Evolutionary conservation across 2,888 invertebrate genomes (phyloP), one percentile per base, ranked within the genome.

Genomic region (Spodoptera exigua): DNA sequence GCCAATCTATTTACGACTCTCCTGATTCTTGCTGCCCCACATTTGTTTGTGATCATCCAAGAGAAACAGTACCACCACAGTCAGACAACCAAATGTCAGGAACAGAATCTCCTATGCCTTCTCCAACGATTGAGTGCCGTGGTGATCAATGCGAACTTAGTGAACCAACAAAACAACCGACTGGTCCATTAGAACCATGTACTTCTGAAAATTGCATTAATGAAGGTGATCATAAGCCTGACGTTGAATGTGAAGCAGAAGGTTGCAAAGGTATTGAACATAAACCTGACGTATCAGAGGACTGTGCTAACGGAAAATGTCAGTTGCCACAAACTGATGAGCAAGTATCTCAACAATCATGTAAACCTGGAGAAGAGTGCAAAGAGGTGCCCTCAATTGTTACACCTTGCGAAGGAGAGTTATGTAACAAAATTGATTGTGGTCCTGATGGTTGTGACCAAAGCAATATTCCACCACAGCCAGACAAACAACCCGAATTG

Each of bases 1-100:
- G 97, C 82, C 95, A 95, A 92, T 96, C 96, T 32, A 91, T 96
- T 47, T 95, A 96, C 79, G 95, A 95, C 70, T 92, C 95, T 17
- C 93, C 94, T 44, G 96, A 96, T 62, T 92, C 96, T 18, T 97
- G 97, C 78, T 97, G 97, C 78, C 97, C 97, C 45, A 96, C 96
- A 65, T 97, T 97, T 80, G 95, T 96, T 72, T 97, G 97, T 85
- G 96, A 91, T 74, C 86, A 90, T 71, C 86, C 87, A 36, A 89
- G 88, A 74, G 91, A 93, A 88, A 93, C 93, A 12, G 86, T 89
- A 62, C 91, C 94, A 62, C 94, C 93, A 58, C 88, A 94, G 83
- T 88, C 94, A 18, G 94, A 94, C 57, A 95, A 91, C 76, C 94
- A 94, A 78, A 90, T 93, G 89, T 88, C 93, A 46, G 92, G 88